Evolutionary conservation across 2,797 vertebrate species (phyloP).

Genomic region (Xenops minutus): DNA sequence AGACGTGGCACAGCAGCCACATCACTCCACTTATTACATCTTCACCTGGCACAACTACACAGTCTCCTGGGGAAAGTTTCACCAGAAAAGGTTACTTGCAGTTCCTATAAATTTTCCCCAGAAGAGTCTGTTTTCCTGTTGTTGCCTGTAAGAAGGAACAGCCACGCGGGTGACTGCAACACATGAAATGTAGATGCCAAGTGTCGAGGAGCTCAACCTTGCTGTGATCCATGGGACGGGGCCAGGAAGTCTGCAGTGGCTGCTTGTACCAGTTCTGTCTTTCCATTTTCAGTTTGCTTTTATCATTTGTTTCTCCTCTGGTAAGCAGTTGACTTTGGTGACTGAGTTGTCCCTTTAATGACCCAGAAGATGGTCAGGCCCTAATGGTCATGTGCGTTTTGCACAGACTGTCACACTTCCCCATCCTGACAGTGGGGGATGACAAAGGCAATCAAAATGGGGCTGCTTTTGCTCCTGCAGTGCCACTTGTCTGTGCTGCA

Average conservation of each 20-base stretch:
- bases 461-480: not conserved
- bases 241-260: not conserved
- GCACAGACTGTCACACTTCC: not conserved
- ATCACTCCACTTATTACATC: not conserved
- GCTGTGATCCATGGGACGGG: not conserved
- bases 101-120: not conserved
- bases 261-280: not conserved
- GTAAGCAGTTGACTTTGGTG: not conserved
- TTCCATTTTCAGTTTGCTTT: not conserved
- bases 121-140: not conserved
- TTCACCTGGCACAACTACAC: not conserved
- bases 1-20: not conserved
- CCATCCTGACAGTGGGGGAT: fast-evolving
- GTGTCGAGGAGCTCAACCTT: not conserved
- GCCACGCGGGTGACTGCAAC: not conserved
- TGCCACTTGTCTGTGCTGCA: not conserved
- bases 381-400: not conserved
- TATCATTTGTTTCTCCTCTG: not conserved
- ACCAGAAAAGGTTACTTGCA: not conserved
- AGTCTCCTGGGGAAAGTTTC: not conserved
- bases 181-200: not conserved
- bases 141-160: not conserved
- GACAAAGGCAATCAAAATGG: not conserved
- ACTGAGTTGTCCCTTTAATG: not conserved
- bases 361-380: not conserved